phyloP scores from a whole-genome alignment of 2,113 vertebrate genomes.

The Paraplagusia blochii region DNA sequence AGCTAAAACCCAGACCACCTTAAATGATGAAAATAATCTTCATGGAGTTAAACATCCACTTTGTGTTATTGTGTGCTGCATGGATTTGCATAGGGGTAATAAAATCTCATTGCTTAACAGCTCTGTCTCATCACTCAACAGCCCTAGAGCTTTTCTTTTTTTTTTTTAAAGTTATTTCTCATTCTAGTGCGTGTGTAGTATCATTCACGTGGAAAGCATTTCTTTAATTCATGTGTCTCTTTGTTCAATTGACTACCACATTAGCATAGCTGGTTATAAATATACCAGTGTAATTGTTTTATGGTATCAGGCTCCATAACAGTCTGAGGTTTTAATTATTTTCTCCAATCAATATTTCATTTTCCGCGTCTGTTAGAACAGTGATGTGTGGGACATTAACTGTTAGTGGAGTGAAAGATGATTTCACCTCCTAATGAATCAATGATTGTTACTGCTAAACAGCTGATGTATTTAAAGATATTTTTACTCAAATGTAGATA shows the following conservation, averaged over 20 bases:
- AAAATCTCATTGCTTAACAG: slow-evolving; percentile 12
- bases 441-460: too few species aligned
- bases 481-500: too few species aligned
- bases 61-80: slow-evolving; percentile 22
- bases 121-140: not conserved
- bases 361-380: too few species aligned
- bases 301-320: slow-evolving; percentile 6
- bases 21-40: slow-evolving; percentile 4
- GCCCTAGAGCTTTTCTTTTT: slow-evolving; percentile 5
- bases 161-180: not conserved
- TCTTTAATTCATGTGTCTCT: slow-evolving; percentile 15
- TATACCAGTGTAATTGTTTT: slow-evolving; percentile 15
- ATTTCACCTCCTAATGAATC: too few species aligned
- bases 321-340: slow-evolving; percentile 22
- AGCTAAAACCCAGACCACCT: slow-evolving; percentile 6
- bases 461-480: too few species aligned
- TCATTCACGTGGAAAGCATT: slow-evolving; percentile 15
- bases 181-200: slow-evolving; percentile 4
- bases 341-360: not conserved
- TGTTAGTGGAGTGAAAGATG: too few species aligned
- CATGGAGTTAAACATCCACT: slow-evolving; percentile 26
- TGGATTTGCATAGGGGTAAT: slow-evolving; percentile 43
- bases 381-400: too few species aligned
- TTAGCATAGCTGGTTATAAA: slow-evolving; percentile 30
- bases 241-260: slow-evolving; percentile 39